phyloP scores from a whole-genome alignment of 2,888 invertebrate genomes.

The Actias luna region DNA sequence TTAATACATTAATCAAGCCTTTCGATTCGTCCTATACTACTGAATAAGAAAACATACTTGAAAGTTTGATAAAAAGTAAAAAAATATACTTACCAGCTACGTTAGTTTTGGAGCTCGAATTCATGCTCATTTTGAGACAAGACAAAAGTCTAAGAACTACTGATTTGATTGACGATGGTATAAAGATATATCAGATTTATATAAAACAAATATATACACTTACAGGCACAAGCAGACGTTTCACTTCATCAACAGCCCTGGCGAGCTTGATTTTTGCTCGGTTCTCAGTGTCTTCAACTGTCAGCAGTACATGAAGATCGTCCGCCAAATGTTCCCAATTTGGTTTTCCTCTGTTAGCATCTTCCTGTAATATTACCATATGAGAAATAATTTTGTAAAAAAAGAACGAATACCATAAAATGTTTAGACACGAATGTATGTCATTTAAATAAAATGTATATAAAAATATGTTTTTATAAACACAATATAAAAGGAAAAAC shows the following conservation, averaged over 20 bases:
- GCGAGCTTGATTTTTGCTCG: constrained; percentile 96
- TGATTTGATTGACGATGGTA: neutral
- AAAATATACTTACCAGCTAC: no score
- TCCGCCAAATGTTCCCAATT: constrained; percentile 99
- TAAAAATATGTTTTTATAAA: no score
- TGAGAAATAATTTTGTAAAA: neutral
- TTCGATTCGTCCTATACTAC: no score
- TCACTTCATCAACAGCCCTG: constrained; percentile 98
- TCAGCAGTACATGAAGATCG: constrained; percentile 98
- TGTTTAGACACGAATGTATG: neutral
- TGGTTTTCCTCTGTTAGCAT: constrained; percentile 99
- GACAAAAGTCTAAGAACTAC: neutral
- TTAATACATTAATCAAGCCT: no score
- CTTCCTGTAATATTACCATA: constrained; percentile 87
- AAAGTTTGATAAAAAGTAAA: neutral
- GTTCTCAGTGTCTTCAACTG: constrained; percentile 99
- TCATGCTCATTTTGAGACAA: neutral
- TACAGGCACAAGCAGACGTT: constrained; percentile 98
- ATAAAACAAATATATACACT: constrained; percentile 57
- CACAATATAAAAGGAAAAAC: neutral
- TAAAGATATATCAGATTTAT: neutral
- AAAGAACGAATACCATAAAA: neutral
- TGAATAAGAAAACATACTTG: neutral
- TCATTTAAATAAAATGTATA: neutral
- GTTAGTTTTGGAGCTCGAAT: neutral